Evolutionary conservation across 1,140 invertebrate genomes (phyloP), one percentile per base, ranked within the genome.

Genomic region (Nautilus pompilius): DNA sequence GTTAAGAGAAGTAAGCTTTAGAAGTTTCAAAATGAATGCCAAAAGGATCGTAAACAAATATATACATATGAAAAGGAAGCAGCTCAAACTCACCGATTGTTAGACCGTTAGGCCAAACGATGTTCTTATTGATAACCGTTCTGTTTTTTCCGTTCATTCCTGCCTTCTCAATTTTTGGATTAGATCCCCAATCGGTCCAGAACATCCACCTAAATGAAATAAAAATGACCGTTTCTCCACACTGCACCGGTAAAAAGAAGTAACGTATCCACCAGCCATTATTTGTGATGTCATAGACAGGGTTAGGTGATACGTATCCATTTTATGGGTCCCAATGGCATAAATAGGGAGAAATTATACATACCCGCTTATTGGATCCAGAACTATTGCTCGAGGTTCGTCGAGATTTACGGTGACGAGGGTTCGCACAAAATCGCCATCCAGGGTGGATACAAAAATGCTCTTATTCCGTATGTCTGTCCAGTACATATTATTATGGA

Each of bases 401-500:
- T 97, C 92, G 13, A 98, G 83, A 24, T 87, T 86, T 78, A 91
- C 90, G 66, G 85, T 87, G 57, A 98, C 90, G 2, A 99, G 84
- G 4, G 91, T 89, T 82, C 92, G 94, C 59, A 90, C 93, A 0
- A 95, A 94, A 46, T 86, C 82, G 0, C 86, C 84, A 34, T 95
- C 87, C 3, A 89, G 81, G 90, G 85, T 85, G 0, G 92, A 89
- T 36, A 97, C 84, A 79, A 93, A 90, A 70, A 98, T 97, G 20
- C 89, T 93, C 80, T 96, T 93, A 69, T 90, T 91, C 32, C 90
- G 90, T 3, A 93, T 92, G 78, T 97, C 93, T 0, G 94, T 98
- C 92, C 95, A 98, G 84, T 98, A 99, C 54, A 99, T 87, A 70
- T 97, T 91, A 80, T 91, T 91, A 81, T 98, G 95, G 57, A 98